Conservation (phyloP, 2,888 invertebrate genomes). For the Copidosoma aretas region DNA sequence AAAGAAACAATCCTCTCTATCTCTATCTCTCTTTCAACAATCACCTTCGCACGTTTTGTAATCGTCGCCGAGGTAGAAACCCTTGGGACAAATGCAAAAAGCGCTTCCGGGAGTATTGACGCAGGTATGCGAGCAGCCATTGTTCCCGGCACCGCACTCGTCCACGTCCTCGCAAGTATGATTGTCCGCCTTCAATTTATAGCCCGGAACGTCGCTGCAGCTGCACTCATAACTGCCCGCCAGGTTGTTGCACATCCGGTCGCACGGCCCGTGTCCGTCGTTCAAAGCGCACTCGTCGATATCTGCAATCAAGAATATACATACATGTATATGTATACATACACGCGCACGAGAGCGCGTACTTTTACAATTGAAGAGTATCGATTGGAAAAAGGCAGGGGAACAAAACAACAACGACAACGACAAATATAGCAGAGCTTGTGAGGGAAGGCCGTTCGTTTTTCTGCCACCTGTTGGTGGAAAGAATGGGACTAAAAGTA, state of each 20-base stretch:
- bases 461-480: too few relatives aligned
- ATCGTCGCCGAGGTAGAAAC: conserved; percentile 52
- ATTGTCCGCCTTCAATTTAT: conserved; percentile 66
- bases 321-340: neutral
- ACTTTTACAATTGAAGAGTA: too few relatives aligned
- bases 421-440: too few relatives aligned
- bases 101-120: conserved; percentile 67
- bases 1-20: neutral
- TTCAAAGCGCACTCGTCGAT: conserved; percentile 70
- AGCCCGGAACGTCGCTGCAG: conserved; percentile 68
- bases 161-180: conserved; percentile 67
- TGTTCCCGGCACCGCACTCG: conserved; percentile 65
- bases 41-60: conserved; percentile 57
- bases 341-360: neutral
- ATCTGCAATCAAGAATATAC: conserved; percentile 56
- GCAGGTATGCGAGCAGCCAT: conserved; percentile 69
- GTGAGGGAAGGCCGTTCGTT: too few relatives aligned
- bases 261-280: conserved; percentile 72
- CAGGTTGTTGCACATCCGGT: conserved; percentile 69
- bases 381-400: neutral
- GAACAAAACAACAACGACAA: too few relatives aligned
- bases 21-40: neutral
- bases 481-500: too few relatives aligned
- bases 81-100: conserved; percentile 58
- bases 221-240: conserved; percentile 68